Conservation (phyloP, 35 echinoderm and acorn worm genomes). For the Heliocidaris erythrogramma region DNA sequence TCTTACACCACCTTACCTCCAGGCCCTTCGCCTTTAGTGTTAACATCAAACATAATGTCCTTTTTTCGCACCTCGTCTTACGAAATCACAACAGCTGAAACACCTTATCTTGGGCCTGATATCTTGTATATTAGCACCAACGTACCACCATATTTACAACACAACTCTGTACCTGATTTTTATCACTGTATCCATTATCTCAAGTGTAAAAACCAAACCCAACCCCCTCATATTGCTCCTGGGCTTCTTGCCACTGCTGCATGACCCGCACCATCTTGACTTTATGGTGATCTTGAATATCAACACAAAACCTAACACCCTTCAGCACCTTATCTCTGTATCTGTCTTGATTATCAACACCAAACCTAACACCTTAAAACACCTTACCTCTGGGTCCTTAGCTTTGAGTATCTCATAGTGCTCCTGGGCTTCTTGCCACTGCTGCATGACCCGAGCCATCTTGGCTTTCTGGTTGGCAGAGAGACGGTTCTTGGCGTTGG, state of each 20-base stretch:
- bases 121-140: no score
- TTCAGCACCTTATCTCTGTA: not conserved
- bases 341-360: not conserved
- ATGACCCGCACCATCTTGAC: no score
- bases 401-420: slow-evolving; percentile 60
- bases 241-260: no score
- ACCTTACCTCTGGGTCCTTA: slow-evolving; percentile 57
- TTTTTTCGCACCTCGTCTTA: no score
- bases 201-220: no score
- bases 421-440: slow-evolving; percentile 82
- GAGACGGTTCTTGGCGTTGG: slow-evolving; percentile 39
- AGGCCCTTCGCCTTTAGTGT: not conserved
- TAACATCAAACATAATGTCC: not conserved
- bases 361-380: not conserved
- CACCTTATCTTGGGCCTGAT: no score
- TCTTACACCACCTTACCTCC: not conserved
- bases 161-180: no score
- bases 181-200: no score
- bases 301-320: not conserved
- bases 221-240: no score
- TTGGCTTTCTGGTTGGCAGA: slow-evolving; percentile 34
- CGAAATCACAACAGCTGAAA: no score
- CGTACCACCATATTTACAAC: no score
- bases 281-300: no score
- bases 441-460: slow-evolving; percentile 68